Evolutionary conservation across 1,140 invertebrate genomes (phyloP), one percentile per base, ranked within the genome.

Genomic region (Hycleus cichorii): DNA sequence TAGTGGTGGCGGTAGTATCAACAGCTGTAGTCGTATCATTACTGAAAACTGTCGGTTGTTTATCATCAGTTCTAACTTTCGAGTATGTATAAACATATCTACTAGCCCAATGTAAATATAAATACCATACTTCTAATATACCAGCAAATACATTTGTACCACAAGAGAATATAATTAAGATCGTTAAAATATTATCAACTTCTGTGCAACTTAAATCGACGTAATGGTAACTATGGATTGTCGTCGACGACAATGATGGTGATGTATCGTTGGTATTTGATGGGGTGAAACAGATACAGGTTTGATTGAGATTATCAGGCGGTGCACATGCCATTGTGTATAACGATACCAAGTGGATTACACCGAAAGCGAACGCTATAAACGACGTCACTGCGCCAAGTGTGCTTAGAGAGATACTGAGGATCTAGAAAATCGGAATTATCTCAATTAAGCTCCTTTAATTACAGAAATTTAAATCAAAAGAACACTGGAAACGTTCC

Each of bases 71-170:
- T 27, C 51, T 25, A 2, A 53, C 51, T 45, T 53, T 53, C 11
- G 51, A 53, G 7, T 32, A 32, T 32, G 32, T 32, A 32, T 32
- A 32, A 32, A 67, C 63, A 49, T 74, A 72, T 10, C 72, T 67
- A 52, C 70, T 75, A 9, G 68, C 69, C 76, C 77, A 78, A 53
- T 78, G 74, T 38, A 78, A 63, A 52, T 74, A 75, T 9, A 79
- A 68, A 61, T 78, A 77, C 67, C 74, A 74, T 2, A 70, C 55
- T 5, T 75, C 72, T 24, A 78, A 57, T 26, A 78, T 43, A 0
- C 71, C 70, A 3, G 65, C 74, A 7, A 77, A 58, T 9, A 62
- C 55, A 57, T 76, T 78, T 3, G 68, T 60, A 24, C 70, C 66
- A 52, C 71, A 68, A 0, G 73, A 75, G 4, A 68, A 70, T 26